Percentiles rank a stretch among this genome's conserved stretches.
Conservation (phyloP, 2,797 vertebrate species). For the Sparus aurata region DNA sequence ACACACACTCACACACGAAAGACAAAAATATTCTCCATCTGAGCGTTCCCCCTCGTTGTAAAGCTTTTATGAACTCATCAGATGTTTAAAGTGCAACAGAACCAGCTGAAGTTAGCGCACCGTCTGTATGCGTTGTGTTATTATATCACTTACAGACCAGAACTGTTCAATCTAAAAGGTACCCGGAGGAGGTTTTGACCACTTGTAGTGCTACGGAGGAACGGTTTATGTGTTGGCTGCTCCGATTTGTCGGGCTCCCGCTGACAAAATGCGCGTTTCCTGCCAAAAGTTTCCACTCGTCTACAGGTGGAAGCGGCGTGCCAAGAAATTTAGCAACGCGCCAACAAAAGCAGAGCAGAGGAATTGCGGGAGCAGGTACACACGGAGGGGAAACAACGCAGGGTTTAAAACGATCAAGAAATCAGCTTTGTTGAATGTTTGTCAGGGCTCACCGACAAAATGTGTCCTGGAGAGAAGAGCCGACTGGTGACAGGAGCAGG, state of each 20-base stretch:
- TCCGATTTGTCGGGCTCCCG: neutral
- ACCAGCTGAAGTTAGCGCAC: conserved; percentile 13
- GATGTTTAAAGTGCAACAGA: neutral
- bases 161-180: conserved; percentile 4
- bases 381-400: too few species aligned
- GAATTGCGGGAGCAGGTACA: neutral
- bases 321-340: neutral
- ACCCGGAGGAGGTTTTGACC: neutral
- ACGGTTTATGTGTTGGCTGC: neutral
- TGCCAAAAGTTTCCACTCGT: neutral
- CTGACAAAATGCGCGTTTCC: neutral
- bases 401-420: neutral
- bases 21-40: conserved; percentile 53
- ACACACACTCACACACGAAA: conserved; percentile 26
- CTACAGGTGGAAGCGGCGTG: neutral
- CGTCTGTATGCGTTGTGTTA: conserved; percentile 25
- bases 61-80: conserved; percentile 51
- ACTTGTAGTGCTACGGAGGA: neutral
- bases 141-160: conserved; percentile 13
- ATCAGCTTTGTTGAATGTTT: neutral
- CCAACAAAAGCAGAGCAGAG: neutral
- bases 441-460: neutral
- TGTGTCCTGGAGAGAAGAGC: neutral
- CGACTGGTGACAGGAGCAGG: neutral
- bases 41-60: neutral